phyloP scores from a whole-genome alignment of 1,140 invertebrate species.

The Drosophila sp. region DNA sequence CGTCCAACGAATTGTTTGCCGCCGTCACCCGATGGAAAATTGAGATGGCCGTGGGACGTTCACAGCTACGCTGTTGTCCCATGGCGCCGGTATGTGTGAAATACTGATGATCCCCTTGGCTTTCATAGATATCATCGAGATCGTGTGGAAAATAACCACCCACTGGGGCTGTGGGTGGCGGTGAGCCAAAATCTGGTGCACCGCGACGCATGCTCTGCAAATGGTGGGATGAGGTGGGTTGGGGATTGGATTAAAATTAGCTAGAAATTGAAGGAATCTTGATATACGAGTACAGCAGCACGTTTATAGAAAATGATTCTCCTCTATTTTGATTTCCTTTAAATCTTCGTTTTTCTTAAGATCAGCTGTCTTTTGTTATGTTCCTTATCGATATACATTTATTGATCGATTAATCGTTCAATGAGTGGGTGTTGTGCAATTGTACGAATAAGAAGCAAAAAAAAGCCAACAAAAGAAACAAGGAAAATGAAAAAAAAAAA shows the following conservation, averaged over 20 bases:
- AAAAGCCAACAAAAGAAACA: slow-evolving; percentile 8
- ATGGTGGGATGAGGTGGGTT: neutral
- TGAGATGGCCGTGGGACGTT: slow-evolving; percentile 76
- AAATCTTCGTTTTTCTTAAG: neutral
- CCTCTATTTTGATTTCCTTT: slow-evolving; percentile 4
- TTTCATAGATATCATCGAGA: slow-evolving; percentile 82
- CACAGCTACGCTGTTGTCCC: slow-evolving; percentile 52
- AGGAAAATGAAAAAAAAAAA: neutral
- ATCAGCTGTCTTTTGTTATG: slow-evolving; percentile 4
- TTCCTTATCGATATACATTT: neutral
- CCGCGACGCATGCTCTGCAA: slow-evolving; percentile 73
- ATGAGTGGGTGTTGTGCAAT: slow-evolving; percentile 2
- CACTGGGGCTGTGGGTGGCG: slow-evolving; percentile 55
- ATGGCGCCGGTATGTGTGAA: slow-evolving; percentile 79
- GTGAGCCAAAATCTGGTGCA: slow-evolving; percentile 67
- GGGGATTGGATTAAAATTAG: slow-evolving; percentile 12
- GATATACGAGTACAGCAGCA: neutral
- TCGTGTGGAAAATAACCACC: slow-evolving; percentile 81
- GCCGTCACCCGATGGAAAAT: slow-evolving; percentile 76
- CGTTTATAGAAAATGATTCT: slow-evolving; percentile 1
- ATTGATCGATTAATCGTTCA: neutral
- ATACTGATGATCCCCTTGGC: slow-evolving; percentile 81
- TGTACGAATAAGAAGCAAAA: neutral
- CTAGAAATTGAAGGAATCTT: neutral
- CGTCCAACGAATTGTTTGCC: slow-evolving; percentile 68